phyloP scores from a whole-genome alignment of 2,797 vertebrate genomes.

The Podarcis lilfordi region DNA sequence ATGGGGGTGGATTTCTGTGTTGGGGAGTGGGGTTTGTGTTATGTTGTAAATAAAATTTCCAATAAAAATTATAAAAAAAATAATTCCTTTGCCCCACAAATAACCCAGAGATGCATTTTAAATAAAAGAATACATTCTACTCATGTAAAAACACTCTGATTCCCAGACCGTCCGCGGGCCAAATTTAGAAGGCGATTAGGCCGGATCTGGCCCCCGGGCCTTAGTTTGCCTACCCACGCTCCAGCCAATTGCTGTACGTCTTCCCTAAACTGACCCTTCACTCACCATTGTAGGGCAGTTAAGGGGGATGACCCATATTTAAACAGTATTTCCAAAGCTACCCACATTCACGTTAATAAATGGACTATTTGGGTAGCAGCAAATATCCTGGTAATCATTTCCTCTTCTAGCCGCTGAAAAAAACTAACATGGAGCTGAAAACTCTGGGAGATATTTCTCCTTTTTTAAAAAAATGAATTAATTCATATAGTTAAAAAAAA shows the following conservation, averaged over 20 bases:
- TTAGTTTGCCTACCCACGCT: too few relatives aligned
- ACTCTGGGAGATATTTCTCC: conserved; percentile 53
- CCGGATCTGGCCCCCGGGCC: too few relatives aligned
- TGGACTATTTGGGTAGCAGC: conserved; percentile 59
- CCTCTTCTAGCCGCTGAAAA: conserved; percentile 60
- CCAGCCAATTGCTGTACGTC: conserved; percentile 5
- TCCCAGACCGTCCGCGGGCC: fast-evolving
- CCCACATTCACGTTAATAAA: conserved; percentile 50
- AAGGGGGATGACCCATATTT: conserved; percentile 28
- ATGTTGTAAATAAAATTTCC: too few relatives aligned
- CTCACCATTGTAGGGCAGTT: background rate
- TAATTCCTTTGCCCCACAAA: too few relatives aligned
- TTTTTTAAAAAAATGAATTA: conserved; percentile 48
- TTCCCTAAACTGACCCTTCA: conserved; percentile 32
- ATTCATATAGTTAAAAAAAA: conserved; percentile 54
- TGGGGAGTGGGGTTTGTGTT: too few relatives aligned
- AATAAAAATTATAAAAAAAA: too few relatives aligned
- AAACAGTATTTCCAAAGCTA: conserved; percentile 60
- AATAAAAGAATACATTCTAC: too few relatives aligned
- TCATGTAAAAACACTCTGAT: too few relatives aligned
- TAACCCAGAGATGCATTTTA: too few relatives aligned
- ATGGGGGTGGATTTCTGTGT: too few relatives aligned
- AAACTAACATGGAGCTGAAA: conserved; percentile 57
- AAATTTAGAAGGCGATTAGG: too few relatives aligned
- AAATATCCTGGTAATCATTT: conserved; percentile 63